Percentiles rank a stretch among this genome's conserved stretches.
phyloP scores from a whole-genome alignment of 2,797 vertebrate species.

The Valencia hispanica region DNA sequence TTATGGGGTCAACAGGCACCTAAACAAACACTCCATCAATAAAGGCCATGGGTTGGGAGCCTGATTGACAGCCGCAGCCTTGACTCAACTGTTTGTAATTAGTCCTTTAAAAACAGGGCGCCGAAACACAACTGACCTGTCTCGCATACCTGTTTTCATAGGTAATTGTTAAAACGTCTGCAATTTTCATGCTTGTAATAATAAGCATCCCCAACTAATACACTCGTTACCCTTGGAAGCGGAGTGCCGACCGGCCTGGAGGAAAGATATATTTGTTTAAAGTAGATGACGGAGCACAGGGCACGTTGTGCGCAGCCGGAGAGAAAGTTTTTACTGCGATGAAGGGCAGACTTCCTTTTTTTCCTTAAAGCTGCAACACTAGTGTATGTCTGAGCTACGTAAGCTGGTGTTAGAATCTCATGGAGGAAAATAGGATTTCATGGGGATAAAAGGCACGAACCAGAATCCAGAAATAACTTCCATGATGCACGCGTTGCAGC shows the following conservation, averaged over 20 bases:
- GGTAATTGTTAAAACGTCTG: slow-evolving; percentile 79
- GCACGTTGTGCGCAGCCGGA: slow-evolving; percentile 41
- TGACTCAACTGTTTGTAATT: slow-evolving; percentile 96
- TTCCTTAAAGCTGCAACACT: slow-evolving; percentile 15
- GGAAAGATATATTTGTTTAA: slow-evolving; percentile 73
- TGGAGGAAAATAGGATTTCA: slow-evolving; percentile 40
- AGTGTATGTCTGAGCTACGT: slow-evolving; percentile 46
- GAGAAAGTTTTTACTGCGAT: slow-evolving; percentile 43
- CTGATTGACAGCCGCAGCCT: slow-evolving; percentile 89
- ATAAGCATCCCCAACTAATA: slow-evolving; percentile 80
- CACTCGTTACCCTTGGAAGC: slow-evolving; percentile 72
- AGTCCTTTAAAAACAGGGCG: slow-evolving; percentile 85
- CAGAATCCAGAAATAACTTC: slow-evolving; percentile 65
- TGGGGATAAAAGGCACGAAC: slow-evolving; percentile 55
- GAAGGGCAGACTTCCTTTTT: slow-evolving; percentile 39
- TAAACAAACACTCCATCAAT: slow-evolving; percentile 84
- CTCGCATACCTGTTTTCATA: slow-evolving; percentile 76
- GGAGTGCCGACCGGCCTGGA: slow-evolving; percentile 63
- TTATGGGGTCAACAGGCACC: slow-evolving; percentile 58
- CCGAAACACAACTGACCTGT: slow-evolving; percentile 76
- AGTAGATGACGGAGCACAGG: slow-evolving; percentile 4
- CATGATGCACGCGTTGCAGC: slow-evolving; percentile 64
- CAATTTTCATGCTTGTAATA: slow-evolving; percentile 80
- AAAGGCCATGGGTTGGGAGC: slow-evolving; percentile 81
- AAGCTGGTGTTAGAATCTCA: slow-evolving; percentile 40